Percentiles rank a stretch among this genome's conserved stretches.
phyloP scores from a whole-genome alignment of 2,113 vertebrate species.

The Pipra filicauda region DNA sequence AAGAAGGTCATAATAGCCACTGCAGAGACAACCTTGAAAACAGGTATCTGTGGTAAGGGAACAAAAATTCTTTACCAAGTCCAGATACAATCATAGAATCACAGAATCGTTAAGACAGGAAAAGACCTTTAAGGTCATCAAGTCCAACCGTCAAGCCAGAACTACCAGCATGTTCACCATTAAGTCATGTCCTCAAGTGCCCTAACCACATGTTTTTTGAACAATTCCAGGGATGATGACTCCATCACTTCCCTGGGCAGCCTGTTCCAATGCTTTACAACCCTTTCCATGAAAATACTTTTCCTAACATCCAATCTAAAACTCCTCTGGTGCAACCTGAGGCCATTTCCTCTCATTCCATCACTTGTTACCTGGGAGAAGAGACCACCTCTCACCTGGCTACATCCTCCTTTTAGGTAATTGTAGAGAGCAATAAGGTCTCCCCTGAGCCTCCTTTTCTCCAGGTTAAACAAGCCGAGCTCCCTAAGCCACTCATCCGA shows the following conservation, averaged over 20 bases:
- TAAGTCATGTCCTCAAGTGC: background rate
- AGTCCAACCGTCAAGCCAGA: background rate
- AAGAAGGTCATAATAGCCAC: background rate
- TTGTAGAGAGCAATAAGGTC: accelerated
- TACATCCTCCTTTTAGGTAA: background rate
- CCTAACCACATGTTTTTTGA: background rate
- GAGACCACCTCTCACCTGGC: background rate
- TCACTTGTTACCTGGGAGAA: background rate
- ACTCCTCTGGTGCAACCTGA: background rate
- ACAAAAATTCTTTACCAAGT: background rate
- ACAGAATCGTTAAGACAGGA: background rate
- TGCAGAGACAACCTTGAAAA: background rate
- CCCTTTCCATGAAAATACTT: background rate
- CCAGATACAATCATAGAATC: background rate
- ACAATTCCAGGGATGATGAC: background rate
- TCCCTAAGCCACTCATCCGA: background rate
- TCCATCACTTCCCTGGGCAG: background rate
- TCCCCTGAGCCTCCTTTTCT: background rate
- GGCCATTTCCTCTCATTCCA: background rate
- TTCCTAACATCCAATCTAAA: background rate
- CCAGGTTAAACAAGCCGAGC: background rate
- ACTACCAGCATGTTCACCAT: background rate
- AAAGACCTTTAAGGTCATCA: background rate
- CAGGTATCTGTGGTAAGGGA: background rate
- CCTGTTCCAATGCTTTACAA: background rate